phyloP scores from a whole-genome alignment of 2,797 vertebrate genomes.

The Esox masquinongy region DNA sequence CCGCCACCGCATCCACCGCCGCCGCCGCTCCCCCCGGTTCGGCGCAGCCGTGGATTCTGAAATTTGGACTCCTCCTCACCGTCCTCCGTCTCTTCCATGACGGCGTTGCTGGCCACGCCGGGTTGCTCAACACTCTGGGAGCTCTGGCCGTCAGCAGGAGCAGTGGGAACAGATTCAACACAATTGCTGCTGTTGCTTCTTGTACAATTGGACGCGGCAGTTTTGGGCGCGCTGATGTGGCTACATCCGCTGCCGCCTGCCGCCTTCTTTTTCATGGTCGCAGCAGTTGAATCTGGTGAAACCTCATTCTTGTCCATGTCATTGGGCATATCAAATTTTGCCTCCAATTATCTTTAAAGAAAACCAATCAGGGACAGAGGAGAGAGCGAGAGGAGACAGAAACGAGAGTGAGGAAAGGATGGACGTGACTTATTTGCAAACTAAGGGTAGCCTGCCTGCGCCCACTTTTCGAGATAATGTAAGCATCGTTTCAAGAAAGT shows the following conservation, averaged over 20 bases:
- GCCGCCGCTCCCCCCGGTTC: constrained; percentile 71
- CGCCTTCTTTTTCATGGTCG: constrained; percentile 73
- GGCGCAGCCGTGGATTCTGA: constrained; percentile 79
- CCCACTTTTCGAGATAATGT: constrained; percentile 54
- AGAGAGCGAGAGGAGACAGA: constrained; percentile 29
- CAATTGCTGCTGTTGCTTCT: constrained; percentile 65
- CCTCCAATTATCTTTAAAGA: constrained; percentile 73
- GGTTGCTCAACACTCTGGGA: constrained; percentile 57
- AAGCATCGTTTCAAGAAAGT: constrained; percentile 31
- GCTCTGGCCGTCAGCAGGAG: constrained; percentile 25
- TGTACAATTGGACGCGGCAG: constrained; percentile 56
- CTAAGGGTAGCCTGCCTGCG: constrained; percentile 40
- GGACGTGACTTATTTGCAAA: constrained; percentile 76
- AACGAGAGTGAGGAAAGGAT: constrained; percentile 29
- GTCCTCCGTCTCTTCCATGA: constrained; percentile 74
- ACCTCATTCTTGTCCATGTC: constrained; percentile 78
- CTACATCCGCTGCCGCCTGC: constrained; percentile 53
- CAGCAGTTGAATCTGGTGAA: constrained; percentile 65
- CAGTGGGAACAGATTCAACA: constrained; percentile 51
- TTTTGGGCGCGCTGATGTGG: constrained; percentile 55
- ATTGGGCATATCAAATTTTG: constrained; percentile 73
- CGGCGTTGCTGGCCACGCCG: constrained; percentile 62
- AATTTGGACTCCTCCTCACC: constrained; percentile 78
- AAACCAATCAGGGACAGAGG: constrained; percentile 64
- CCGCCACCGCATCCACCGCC: constrained; percentile 71